Evolutionary conservation across 1,140 invertebrate species (phyloP).

Genomic region (Coenobita brevimanus): DNA sequence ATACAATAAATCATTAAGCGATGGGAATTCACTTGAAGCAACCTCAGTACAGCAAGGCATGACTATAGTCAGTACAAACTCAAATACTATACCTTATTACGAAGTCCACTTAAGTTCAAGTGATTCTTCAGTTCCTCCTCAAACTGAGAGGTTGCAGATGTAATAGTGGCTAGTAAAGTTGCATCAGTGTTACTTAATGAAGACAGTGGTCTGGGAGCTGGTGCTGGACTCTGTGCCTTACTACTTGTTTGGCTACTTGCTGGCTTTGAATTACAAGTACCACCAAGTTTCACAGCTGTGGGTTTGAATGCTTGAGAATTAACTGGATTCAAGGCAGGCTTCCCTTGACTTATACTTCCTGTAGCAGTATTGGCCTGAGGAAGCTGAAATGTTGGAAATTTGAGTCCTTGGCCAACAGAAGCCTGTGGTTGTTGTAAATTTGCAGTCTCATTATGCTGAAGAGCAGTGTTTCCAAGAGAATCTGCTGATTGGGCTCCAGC

Average conservation of each 20-base stretch:
- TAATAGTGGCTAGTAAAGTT: neutral
- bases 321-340: constrained; percentile 10
- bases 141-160: constrained; percentile 15
- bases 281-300: neutral
- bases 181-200: constrained; percentile 6
- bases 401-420: neutral
- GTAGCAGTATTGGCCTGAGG: neutral
- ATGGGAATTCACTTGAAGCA: too few species aligned
- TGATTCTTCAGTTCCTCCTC: constrained; percentile 40
- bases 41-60: too few species aligned
- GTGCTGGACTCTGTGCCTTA: neutral
- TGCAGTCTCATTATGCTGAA: neutral
- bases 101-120: neutral
- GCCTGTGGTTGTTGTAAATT: neutral
- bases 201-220: neutral
- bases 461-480: neutral
- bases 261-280: neutral
- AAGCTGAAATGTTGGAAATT: constrained; percentile 12
- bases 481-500: neutral
- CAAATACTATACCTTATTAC: constrained; percentile 28
- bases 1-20: too few species aligned
- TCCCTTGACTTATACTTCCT: constrained; percentile 28
- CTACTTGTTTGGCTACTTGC: neutral
- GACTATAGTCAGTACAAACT: too few species aligned
- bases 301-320: neutral